These are phyloP conservation scores for Raphicerus campestris DNA, from an alignment of 2,113 vertebrate species.

Conservation along the genomic window DNA sequence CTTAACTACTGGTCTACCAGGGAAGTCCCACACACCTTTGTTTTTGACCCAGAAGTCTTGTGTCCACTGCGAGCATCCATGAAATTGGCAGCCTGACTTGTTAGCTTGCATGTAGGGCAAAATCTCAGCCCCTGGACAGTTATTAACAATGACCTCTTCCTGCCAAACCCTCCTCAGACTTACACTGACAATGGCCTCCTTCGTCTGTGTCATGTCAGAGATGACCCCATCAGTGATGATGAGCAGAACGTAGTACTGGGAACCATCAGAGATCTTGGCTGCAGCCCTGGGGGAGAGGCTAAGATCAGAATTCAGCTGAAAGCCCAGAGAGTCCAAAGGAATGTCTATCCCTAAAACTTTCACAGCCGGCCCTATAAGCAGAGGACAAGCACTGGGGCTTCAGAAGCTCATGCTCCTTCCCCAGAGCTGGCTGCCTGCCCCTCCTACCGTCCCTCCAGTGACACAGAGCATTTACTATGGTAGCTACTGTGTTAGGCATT, in stretches of 20 bases:
- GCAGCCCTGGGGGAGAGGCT: conserved; percentile 82
- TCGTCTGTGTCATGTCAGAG: conserved; percentile 98
- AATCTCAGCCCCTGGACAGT: neutral
- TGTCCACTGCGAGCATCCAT: neutral
- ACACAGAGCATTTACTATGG: neutral
- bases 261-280: conserved; percentile 91
- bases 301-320: neutral
- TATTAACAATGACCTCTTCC: neutral
- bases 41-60: neutral
- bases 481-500: neutral
- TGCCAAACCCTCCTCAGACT: conserved; percentile 70
- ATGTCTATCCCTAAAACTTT: too few species aligned
- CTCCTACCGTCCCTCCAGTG: neutral
- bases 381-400: neutral
- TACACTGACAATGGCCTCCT: conserved; percentile 96
- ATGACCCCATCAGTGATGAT: conserved; percentile 98
- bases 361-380: neutral
- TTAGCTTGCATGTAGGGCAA: neutral
- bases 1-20: neutral
- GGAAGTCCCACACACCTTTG: neutral
- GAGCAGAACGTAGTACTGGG: conserved; percentile 96
- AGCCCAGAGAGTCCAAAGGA: neutral
- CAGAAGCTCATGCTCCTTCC: neutral
- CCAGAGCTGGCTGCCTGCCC: neutral
- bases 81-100: neutral